A percentile compares a stretch with the other conserved stretches of the same genome.
Evolutionary conservation across 2,888 invertebrate genomes (phyloP).

Genomic region (Polyploca ridens): DNA sequence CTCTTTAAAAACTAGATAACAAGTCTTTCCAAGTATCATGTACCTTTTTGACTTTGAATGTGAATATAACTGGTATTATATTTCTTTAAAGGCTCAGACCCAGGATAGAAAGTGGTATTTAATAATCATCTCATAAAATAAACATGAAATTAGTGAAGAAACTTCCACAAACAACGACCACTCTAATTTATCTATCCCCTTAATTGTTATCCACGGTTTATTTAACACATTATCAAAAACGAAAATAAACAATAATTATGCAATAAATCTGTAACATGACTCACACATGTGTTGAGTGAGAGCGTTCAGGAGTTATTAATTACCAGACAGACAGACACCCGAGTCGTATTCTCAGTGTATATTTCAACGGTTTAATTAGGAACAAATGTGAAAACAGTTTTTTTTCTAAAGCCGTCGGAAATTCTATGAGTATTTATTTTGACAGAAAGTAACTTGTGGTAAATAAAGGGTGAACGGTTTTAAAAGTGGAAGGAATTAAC

Average conservation of each 20-base stretch:
- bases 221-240: constrained; percentile 43
- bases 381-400: constrained; percentile 68
- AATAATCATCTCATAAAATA: neutral
- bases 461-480: constrained; percentile 32
- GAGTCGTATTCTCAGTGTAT: constrained; percentile 67
- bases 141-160: neutral
- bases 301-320: constrained; percentile 69
- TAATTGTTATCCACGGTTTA: constrained; percentile 33
- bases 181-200: constrained; percentile 16
- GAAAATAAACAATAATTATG: constrained; percentile 41
- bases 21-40: no score
- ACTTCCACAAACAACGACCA: neutral
- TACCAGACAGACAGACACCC: constrained; percentile 64
- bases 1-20: no score
- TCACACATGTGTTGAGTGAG: constrained; percentile 68
- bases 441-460: constrained; percentile 30
- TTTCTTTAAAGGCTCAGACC: neutral
- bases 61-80: neutral
- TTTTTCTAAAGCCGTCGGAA: constrained; percentile 39
- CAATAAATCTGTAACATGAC: constrained; percentile 70
- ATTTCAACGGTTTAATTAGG: constrained; percentile 77
- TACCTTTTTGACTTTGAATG: neutral
- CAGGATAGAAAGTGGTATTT: neutral
- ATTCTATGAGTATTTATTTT: constrained; percentile 48
- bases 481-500: neutral